Evolutionary conservation across 2,888 invertebrate genomes (phyloP), one percentile per base, ranked within the genome.

Genomic region (Cheiracanthium punctorium): DNA sequence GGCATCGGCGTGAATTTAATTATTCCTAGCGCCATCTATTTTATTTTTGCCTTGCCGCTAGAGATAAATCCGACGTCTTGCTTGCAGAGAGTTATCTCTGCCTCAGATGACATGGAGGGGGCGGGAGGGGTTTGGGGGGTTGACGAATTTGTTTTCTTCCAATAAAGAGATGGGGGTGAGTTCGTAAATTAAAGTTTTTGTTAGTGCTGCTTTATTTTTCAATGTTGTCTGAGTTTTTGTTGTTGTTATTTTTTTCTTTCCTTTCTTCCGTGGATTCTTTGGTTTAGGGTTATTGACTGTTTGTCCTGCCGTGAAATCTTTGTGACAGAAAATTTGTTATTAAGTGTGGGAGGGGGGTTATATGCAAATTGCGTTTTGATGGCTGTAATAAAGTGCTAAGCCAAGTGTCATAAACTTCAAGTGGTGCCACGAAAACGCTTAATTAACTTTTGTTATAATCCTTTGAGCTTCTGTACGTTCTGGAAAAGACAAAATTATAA

Each of bases 1-100:
- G 77, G 79, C 76, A 37, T 65, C 41, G 43, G 74, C 84, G 69
- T 74, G 79, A 74, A 85, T 79, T 85, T 79, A 85, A 85, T 85
- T 85, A 85, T 79, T 41, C 29, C 10, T 17, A 32, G 20, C 74
- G 17, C 58, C 84, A 80, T 69, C 79, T 32, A 76, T 82, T 82
- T 76, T 58, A 71, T 72, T 72, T 58, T 58, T 52, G 28, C 33
- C 41, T n/a, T 12, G 24, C 8, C 43, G 30, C 67, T 33, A 52
- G 52, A 52, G 33, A 75, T 37, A 75, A 75, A 43, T 37, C 70
- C 67, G 33, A 17, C 43, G 24, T 33, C 64, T 20, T n/a, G n/a
- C n/a, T n/a, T n/a, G n/a, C n/a, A n/a, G n/a, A n/a, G n/a, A n/a
- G n/a, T 76, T 82, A 71, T 82, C 70, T 58, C 71, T 48, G n/a